Percentiles rank a stretch among this genome's conserved stretches.
Evolutionary conservation across 2,113 vertebrate species (phyloP).

Genomic region (Phycodurus eques): DNA sequence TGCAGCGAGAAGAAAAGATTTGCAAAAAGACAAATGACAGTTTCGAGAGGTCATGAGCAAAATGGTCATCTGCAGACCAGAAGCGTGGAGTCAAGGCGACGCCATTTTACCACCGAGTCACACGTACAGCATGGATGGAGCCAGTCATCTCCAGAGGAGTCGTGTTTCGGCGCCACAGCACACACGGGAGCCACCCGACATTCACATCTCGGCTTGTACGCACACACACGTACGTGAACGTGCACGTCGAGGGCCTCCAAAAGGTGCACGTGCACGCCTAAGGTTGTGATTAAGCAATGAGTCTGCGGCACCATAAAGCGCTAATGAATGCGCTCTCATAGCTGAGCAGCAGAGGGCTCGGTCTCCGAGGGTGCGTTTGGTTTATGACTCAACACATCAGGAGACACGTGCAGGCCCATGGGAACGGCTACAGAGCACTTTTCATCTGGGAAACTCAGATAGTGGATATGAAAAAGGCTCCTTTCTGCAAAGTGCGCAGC

Average conservation of each 20-base stretch:
- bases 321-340: conserved; percentile 63
- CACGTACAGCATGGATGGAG: conserved; percentile 12
- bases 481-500: background rate
- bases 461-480: background rate
- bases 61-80: conserved; percentile 13
- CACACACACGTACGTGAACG: background rate
- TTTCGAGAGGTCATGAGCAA: conserved; percentile 20
- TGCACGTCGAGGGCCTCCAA: too few species aligned
- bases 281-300: conserved; percentile 47
- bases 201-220: conserved; percentile 2
- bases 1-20: background rate
- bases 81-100: conserved; percentile 17
- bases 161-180: conserved; percentile 27
- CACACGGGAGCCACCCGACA: conserved; percentile 43
- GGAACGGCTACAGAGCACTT: conserved; percentile 22
- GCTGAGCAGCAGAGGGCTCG: conserved; percentile 51
- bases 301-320: conserved; percentile 57
- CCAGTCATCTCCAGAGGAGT: background rate
- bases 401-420: conserved; percentile 22
- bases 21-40: background rate
- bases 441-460: background rate
- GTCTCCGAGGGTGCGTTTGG: conserved; percentile 54
- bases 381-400: conserved; percentile 53
- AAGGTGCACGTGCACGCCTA: background rate
- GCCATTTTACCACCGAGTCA: conserved; percentile 47